Evolutionary conservation across 2,888 invertebrate genomes (phyloP), one percentile per base, ranked within the genome.

Genomic region (Pharmacophagus antenor): DNA sequence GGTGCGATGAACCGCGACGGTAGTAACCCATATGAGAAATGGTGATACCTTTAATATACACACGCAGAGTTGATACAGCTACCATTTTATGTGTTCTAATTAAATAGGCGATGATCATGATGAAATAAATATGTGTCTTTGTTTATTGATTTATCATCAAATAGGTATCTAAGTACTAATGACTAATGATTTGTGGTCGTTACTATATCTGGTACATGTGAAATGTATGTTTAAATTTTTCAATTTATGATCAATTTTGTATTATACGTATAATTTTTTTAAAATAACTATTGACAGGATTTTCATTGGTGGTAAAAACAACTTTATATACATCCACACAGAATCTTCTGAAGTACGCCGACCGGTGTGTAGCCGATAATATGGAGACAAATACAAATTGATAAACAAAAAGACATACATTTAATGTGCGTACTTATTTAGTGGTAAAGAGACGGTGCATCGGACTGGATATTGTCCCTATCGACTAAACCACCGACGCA

Each of bases 321-420:
- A 15, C 87, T 86, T 83, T 73, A 64, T 77, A 71, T 20, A 70
- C 25, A 68, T 78, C 65, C 70, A 59, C 67, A 67, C 72, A 72
- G 74, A 72, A 73, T 77, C 85, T 74, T 88, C 68, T 85, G 88
- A 88, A 85, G 87, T 84, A 74, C 76, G 84, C 89, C 89, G 89
- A 83, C 85, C 77, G 78, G 79, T 76, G 69, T 82, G 77, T 74
- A 79, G 78, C 78, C 80, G 88, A 88, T 88, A 88, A 87, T 84
- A 83, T 76, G 80, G 82, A 81, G 89, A 89, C 88, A 88, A 88
- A 89, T 89, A 89, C 88, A 89, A 89, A 89, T 89, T 89, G 89
- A 88, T 88, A 88, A 88, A 89, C 85, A 89, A 88, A 88, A 88
- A 88, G 82, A 85, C 85, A 82, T 76, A 77, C 80, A 75, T 85